Base-by-base conservation (phyloP, 2,888 invertebrate genomes). In the Monochamus alternatus region DNA sequence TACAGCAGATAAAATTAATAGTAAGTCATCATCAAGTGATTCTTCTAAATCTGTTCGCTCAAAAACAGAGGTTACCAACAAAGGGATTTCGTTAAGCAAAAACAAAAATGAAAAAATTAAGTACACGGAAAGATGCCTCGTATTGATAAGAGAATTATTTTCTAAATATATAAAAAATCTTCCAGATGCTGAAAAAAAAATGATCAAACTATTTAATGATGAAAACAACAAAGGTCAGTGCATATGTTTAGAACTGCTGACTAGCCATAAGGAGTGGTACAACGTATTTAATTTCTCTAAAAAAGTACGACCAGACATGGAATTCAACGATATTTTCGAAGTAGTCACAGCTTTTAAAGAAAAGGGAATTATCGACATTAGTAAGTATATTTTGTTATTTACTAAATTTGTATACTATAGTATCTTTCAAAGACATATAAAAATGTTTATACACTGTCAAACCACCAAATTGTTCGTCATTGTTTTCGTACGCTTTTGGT, bases 221-320 rank as follows among this genome's bases (percentile, higher is more conserved):
- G 73, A 81, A 75, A 66, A 78, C 22, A 60, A 73, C 14, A 64
- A 81, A 31, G 78, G 82, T 60, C 82, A 84, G 62, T 85, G 80
- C 70, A 74, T 79, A 55, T 76, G 83, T 32, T 71, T 84, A 70
- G 85, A 86, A 77, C 73, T 86, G 55, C 84, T 80, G 38, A 72
- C 76, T 9, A 82, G 81, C 76, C 58, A 78, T 64, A 81, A 73
- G 30, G 78, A 67, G 3, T 85, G 84, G 84, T 82, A 85, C 68
- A 85, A 83, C 71, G 76, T 84, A 31, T 78, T 79, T 14, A 78
- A 79, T 30, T 84, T 83, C 72, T 81, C 81, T 31, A 14, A 65
- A 76, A 5, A 78, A 73, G n/a, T 84, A 32, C 51, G 68, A 4
- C 66, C 82, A 3, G 62, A 64, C 7, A 68, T 86, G 62, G 76